These are phyloP conservation scores for Semnornis frantzii DNA, from an alignment of 2,113 vertebrate species.

Conservation along the genomic window DNA sequence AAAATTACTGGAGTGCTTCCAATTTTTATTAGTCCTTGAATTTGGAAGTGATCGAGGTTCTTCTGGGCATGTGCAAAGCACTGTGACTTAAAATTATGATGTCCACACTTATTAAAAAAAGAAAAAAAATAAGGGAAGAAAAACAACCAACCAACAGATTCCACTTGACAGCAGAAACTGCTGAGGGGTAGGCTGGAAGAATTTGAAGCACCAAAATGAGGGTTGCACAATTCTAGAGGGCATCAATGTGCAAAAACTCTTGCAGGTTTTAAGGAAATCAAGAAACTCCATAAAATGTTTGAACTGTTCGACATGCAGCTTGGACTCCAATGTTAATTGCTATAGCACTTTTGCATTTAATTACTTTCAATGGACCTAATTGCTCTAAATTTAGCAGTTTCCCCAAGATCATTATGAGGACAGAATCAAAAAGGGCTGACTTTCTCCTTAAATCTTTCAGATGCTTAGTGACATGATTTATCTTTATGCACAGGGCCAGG, in stretches of 20 bases:
- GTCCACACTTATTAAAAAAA: background rate
- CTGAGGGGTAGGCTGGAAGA: background rate
- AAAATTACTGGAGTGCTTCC: conserved; percentile 84
- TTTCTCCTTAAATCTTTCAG: conserved; percentile 47
- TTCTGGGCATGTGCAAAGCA: conserved; percentile 76
- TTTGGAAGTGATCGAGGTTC: conserved; percentile 76
- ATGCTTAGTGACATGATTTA: background rate
- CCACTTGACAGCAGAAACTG: conserved; percentile 39
- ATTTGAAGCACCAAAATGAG: background rate
- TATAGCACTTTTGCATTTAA: conserved; percentile 54
- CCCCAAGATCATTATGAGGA: conserved; percentile 50
- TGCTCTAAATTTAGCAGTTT: conserved; percentile 63
- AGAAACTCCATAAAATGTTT: background rate
- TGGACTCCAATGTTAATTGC: conserved; percentile 38
- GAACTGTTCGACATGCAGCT: background rate
- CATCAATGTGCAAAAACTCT: background rate
- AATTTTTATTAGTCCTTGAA: conserved; percentile 85
- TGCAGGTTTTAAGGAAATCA: background rate
- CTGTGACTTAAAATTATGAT: conserved; percentile 75
- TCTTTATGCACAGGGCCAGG: background rate
- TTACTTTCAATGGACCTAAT: conserved; percentile 52
- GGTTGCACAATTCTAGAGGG: background rate
- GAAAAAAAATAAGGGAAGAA: background rate
- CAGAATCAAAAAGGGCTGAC: conserved; percentile 56
- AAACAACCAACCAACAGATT: background rate